Percentiles rank a stretch among this genome's conserved stretches.
These are phyloP conservation scores for Coelopa pilipes DNA, from an alignment of 2,888 invertebrate species.

Conservation along the genomic window DNA sequence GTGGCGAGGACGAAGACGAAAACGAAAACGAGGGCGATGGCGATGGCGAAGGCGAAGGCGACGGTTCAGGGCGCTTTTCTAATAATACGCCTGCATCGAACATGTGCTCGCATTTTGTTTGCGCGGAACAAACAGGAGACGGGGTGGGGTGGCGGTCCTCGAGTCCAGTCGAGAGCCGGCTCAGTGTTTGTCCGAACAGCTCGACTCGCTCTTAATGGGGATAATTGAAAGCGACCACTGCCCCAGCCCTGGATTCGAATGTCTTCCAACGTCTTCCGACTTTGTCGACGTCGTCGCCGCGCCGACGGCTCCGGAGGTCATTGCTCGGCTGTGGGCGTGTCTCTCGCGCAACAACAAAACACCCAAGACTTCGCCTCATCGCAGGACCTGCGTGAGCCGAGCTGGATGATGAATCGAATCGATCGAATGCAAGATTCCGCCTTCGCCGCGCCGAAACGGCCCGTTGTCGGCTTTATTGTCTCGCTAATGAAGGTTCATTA, in stretches of 20 bases:
- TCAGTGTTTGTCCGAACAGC: constrained; percentile 11
- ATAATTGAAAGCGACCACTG: constrained; percentile 20
- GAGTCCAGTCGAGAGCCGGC: not conserved
- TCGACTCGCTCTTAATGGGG: constrained; percentile 14
- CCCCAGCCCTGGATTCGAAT: too few relatives aligned
- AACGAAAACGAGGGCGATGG: constrained; percentile 3
- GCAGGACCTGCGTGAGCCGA: too few relatives aligned
- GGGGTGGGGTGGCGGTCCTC: not conserved
- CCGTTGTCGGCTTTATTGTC: not conserved
- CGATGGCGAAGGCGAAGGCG: constrained; percentile 12
- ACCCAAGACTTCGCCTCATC: too few relatives aligned
- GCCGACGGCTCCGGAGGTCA: too few relatives aligned
- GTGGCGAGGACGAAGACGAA: constrained; percentile 25
- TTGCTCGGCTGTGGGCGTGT: too few relatives aligned
- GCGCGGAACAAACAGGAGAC: constrained; percentile 9
- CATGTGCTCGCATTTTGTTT: constrained; percentile 33
- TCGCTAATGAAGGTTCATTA: constrained; percentile 15
- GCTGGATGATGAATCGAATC: too few relatives aligned
- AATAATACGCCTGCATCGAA: constrained; percentile 8
- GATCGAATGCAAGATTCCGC: too few relatives aligned
- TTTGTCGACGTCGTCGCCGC: too few relatives aligned
- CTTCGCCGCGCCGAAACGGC: not conserved
- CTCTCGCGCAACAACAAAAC: too few relatives aligned
- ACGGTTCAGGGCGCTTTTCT: constrained; percentile 6
- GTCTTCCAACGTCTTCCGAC: too few relatives aligned